phyloP scores from a whole-genome alignment of 2,113 vertebrate genomes.

The Hemiscyllium ocellatum region DNA sequence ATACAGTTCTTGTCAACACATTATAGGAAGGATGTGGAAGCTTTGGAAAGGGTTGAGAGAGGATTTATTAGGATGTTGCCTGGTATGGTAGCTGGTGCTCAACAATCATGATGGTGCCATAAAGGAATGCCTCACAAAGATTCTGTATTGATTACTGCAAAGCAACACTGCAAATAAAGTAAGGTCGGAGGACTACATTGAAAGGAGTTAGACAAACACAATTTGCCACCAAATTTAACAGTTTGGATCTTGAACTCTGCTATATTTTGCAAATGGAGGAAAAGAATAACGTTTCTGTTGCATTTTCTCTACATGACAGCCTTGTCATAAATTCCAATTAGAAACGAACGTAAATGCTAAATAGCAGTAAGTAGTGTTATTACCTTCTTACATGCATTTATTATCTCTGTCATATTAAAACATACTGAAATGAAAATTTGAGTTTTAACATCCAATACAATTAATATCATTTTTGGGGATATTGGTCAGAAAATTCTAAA shows the following conservation, averaged over 20 bases:
- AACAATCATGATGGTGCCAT: too few relatives aligned
- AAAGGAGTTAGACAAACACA: too few relatives aligned
- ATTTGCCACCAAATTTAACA: neutral
- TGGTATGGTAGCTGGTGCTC: too few relatives aligned
- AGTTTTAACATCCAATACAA: neutral
- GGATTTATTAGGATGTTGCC: too few relatives aligned
- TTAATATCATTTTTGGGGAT: neutral
- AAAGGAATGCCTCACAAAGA: too few relatives aligned
- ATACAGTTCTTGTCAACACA: too few relatives aligned
- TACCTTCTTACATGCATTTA: neutral
- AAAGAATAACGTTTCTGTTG: neutral
- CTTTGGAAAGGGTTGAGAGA: too few relatives aligned
- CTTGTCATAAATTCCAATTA: neutral
- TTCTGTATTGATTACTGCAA: too few relatives aligned
- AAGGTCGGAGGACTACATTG: too few relatives aligned
- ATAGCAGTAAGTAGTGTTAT: neutral
- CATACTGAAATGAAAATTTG: neutral
- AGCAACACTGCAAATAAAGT: too few relatives aligned
- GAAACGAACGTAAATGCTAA: neutral
- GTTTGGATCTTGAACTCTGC: neutral
- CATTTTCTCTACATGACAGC: neutral
- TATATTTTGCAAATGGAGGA: neutral
- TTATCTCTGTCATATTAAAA: neutral
- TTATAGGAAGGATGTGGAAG: too few relatives aligned
- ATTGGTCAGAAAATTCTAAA: neutral